These are phyloP conservation scores for Grus americana DNA, from an alignment of 2,113 vertebrate genomes.

Conservation along the genomic window DNA sequence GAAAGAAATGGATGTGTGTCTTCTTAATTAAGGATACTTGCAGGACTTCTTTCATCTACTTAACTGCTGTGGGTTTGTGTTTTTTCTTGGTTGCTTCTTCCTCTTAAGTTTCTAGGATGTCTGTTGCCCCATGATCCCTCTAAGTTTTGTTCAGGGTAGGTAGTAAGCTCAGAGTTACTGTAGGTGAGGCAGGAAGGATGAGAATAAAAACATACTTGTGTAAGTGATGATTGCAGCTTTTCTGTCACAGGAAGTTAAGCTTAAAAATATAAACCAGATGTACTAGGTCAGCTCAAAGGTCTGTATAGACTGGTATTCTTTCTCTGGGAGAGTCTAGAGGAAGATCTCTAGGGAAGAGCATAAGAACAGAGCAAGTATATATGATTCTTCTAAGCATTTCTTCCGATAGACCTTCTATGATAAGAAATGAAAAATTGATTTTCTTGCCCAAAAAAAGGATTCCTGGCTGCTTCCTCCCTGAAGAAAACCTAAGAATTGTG, in stretches of 20 bases:
- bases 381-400: neutral
- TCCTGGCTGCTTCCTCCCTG: neutral
- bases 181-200: neutral
- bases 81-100: neutral
- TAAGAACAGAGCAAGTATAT: neutral
- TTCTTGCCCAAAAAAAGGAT: neutral
- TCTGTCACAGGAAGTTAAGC: neutral
- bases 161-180: neutral
- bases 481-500: neutral
- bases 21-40: neutral
- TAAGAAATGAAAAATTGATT: neutral
- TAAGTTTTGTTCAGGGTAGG: neutral
- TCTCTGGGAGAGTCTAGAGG: neutral
- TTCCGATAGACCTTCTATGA: neutral
- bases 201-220: neutral
- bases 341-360: neutral
- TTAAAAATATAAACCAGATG: neutral
- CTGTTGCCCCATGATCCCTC: neutral
- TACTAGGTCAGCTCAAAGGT: neutral
- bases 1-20: neutral
- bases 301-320: neutral
- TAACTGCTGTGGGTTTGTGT: neutral
- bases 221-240: neutral
- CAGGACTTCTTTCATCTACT: neutral
- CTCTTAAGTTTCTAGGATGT: neutral